These are phyloP conservation scores for Agonopterix heracliana DNA, from an alignment of 2,888 invertebrate genomes.

Conservation along the genomic window DNA sequence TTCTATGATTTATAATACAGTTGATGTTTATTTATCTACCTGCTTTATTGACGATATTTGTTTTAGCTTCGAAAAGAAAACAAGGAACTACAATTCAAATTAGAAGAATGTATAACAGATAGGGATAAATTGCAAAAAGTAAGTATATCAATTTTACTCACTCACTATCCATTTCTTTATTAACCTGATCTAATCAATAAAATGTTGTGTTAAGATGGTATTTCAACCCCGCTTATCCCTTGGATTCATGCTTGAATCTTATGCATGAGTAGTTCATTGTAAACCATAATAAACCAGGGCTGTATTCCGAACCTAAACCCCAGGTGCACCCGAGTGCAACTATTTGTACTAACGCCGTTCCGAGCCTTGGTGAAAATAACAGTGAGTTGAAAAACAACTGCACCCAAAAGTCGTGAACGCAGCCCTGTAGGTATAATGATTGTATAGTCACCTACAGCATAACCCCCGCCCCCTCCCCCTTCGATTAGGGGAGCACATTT, in stretches of 20 bases:
- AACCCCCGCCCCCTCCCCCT: too few relatives aligned
- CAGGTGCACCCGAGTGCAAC: too few relatives aligned
- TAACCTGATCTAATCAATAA: neutral
- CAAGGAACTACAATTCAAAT: conserved; percentile 41
- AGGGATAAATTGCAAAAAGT: conserved; percentile 55
- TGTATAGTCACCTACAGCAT: too few relatives aligned
- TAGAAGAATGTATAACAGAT: conserved; percentile 40
- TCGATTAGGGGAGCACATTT: too few relatives aligned
- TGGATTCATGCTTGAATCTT: neutral
- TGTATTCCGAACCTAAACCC: too few relatives aligned
- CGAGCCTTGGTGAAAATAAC: too few relatives aligned
- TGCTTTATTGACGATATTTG: neutral
- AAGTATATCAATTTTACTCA: conserved; percentile 24
- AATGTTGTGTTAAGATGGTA: neutral
- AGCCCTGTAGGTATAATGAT: too few relatives aligned
- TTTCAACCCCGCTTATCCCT: neutral
- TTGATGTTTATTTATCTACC: neutral
- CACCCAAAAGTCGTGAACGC: too few relatives aligned
- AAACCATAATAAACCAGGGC: neutral
- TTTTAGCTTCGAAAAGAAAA: conserved; percentile 59
- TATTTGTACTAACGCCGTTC: too few relatives aligned
- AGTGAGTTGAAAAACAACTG: too few relatives aligned
- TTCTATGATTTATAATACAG: neutral
- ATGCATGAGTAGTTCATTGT: neutral
- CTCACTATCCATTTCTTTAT: neutral